Conservation (phyloP, 92 coral and sea anemone species). For the Blastomussa wellsi region DNA sequence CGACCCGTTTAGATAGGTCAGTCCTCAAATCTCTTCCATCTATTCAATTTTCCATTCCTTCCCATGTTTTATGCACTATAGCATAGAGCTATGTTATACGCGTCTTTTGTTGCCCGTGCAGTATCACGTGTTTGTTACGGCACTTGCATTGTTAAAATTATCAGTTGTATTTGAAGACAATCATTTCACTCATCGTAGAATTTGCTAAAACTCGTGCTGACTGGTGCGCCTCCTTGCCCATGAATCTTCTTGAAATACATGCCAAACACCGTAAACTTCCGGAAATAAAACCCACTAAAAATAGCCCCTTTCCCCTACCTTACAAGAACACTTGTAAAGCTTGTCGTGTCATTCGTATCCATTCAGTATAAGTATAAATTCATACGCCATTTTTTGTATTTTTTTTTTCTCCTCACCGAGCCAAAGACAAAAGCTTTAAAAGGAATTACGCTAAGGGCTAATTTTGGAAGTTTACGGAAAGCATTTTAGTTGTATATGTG, state of each 20-base stretch:
- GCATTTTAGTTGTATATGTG: background rate
- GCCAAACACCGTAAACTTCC: background rate
- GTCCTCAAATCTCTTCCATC: background rate
- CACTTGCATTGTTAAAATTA: too few relatives aligned
- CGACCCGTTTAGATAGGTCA: slow-evolving; percentile 53
- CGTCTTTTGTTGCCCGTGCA: background rate
- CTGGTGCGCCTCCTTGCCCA: background rate
- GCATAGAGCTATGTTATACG: background rate
- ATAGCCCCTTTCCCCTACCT: background rate
- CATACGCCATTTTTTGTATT: background rate
- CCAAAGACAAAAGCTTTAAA: too few relatives aligned
- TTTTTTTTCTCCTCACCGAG: too few relatives aligned
- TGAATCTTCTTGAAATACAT: background rate
- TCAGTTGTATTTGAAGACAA: too few relatives aligned
- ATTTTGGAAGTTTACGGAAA: background rate
- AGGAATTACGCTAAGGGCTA: too few relatives aligned
- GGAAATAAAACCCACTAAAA: background rate
- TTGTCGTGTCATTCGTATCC: background rate
- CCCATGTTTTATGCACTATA: background rate
- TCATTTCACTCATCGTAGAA: too few relatives aligned
- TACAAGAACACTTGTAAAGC: background rate
- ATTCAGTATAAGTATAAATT: background rate
- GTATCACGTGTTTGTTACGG: too few relatives aligned
- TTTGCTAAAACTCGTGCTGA: background rate
- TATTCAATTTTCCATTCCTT: background rate